Conservation (phyloP, 2,113 vertebrate genomes). For the Atherinomorus stipes region DNA sequence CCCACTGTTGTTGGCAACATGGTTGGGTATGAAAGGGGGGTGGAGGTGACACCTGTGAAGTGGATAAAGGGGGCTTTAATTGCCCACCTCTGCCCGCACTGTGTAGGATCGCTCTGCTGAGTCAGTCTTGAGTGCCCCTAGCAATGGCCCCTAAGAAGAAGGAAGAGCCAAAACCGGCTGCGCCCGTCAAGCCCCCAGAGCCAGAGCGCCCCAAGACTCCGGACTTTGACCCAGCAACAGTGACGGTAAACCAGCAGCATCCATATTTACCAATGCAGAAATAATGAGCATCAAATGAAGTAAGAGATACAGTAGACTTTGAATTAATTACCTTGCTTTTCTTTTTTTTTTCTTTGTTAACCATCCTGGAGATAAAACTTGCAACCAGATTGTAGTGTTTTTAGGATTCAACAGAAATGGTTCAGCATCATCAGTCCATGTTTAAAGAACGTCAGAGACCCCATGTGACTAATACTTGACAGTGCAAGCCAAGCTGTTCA, state of each 20-base stretch:
- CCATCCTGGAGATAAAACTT: neutral
- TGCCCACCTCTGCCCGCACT: conserved; percentile 47
- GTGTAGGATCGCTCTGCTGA: conserved; percentile 45
- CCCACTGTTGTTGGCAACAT: conserved; percentile 81
- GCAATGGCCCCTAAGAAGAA: conserved; percentile 95
- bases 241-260: conserved; percentile 84
- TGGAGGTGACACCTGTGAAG: conserved; percentile 71
- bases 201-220: conserved; percentile 76
- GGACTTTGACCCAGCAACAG: conserved; percentile 86
- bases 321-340: neutral
- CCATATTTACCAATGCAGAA: neutral
- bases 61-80: conserved; percentile 84
- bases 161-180: conserved; percentile 89
- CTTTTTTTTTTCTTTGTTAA: neutral
- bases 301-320: too few species aligned
- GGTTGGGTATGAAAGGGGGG: conserved; percentile 57
- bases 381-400: neutral
- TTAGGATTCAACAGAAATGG: neutral
- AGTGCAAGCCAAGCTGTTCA: conserved; percentile 50
- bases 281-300: neutral
- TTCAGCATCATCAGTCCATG: neutral
- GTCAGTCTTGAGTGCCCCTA: conserved; percentile 29
- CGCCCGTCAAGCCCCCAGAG: conserved; percentile 83
- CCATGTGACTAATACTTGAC: conserved; percentile 58
- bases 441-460: conserved; percentile 67